A percentile compares a stretch with the other conserved stretches of the same genome.
These are phyloP conservation scores for Charina bottae DNA, from an alignment of 2,113 vertebrate species.

Conservation along the genomic window DNA sequence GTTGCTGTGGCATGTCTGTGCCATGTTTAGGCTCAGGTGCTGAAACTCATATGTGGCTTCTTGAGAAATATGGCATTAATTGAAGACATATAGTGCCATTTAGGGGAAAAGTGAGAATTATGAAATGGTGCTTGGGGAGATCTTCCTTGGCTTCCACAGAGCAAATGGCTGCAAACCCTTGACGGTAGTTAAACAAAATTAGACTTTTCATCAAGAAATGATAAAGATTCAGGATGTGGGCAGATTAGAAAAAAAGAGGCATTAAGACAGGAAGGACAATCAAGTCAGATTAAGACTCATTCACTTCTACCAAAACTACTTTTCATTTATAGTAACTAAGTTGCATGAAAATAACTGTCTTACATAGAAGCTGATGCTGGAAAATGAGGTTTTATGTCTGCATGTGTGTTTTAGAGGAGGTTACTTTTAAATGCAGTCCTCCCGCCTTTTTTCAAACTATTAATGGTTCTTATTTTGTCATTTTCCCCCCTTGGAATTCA, in stretches of 20 bases:
- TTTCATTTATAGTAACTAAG: not conserved
- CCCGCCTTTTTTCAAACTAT: not conserved
- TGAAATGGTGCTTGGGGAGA: not conserved
- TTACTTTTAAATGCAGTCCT: not conserved
- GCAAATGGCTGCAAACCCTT: not conserved
- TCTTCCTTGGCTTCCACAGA: not conserved
- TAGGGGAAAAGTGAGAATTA: not conserved
- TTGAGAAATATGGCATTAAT: not conserved
- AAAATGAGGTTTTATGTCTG: not conserved
- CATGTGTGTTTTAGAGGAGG: not conserved
- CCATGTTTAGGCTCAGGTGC: too few species aligned
- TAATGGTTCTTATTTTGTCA: not conserved
- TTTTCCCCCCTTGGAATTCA: not conserved
- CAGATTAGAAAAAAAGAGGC: not conserved
- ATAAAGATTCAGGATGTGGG: not conserved
- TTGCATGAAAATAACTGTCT: not conserved
- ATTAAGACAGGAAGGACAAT: too few species aligned
- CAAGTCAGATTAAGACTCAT: not conserved
- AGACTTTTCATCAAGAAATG: not conserved
- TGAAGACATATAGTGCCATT: not conserved
- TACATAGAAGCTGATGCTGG: not conserved
- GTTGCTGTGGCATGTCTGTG: too few species aligned
- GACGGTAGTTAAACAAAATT: not conserved
- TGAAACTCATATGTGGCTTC: not conserved
- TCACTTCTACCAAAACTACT: not conserved